Evolutionary conservation across 2,797 vertebrate species (phyloP), one percentile per base, ranked within the genome.

Genomic region (Phalanger gymnotis): DNA sequence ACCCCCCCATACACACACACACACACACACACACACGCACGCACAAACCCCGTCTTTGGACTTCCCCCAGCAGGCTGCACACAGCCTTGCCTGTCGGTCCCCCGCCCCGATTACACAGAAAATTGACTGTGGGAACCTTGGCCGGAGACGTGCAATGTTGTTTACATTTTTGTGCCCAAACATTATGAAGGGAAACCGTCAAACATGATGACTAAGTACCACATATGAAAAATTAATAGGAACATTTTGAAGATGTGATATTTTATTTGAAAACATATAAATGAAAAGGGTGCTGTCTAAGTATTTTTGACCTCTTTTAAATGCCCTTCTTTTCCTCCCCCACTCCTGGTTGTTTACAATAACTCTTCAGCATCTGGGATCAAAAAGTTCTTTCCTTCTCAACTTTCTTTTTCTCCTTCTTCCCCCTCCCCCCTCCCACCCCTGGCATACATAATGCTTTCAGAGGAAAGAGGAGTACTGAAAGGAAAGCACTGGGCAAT

Each of bases 121-220:
- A 97, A 94, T 92, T 95, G 94, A 94, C 94, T 96, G 73, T 96
- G 97, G 92, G 94, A 94, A 96, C 90, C 93, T 90, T 56, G 94
- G 94, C 96, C 95, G 94, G 97, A 96, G 92, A 97, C 97, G 93
- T 96, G 94, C 97, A 97, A 97, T 92, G 91, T 93, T 98, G 96
- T 98, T 98, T 98, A 98, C 97, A 98, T 98, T 98, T 98, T 97
- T 97, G 58, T 97, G 96, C 96, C 96, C 97, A 97, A 97, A 98
- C 94, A 97, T 97, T 97, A 96, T 97, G 95, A 97, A 97, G 94
- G 94, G 51, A 97, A 97, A 96, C 93, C 95, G 93, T 96, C 96
- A 97, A 97, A 97, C 95, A 96, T 93, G 90, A 91, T 93, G 91
- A 97, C 94, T 91, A 93, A 98, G 91, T 97, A 53, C 91, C 97